Percentiles rank a stretch among this genome's conserved stretches.
These are phyloP conservation scores for Drosophila macrospina DNA, from an alignment of 2,888 invertebrate genomes.

Conservation along the genomic window DNA sequence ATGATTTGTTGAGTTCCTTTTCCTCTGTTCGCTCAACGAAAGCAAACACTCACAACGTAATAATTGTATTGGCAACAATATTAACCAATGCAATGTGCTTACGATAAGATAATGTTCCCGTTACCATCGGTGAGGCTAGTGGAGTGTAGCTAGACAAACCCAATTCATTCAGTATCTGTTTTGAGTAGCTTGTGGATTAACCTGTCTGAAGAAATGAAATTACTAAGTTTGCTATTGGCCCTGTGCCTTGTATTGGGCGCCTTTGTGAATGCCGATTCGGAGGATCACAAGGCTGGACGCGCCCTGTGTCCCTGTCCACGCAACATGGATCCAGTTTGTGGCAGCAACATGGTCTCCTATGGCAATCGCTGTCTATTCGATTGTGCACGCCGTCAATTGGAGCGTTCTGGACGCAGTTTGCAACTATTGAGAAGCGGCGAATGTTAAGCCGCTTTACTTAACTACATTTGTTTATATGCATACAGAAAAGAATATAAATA, in stretches of 20 bases:
- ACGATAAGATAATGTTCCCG: constrained; percentile 65
- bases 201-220: constrained; percentile 62
- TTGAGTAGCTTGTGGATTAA: constrained; percentile 68
- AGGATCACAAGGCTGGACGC: not conserved
- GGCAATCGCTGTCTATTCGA: constrained; percentile 77
- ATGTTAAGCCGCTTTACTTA: constrained; percentile 54
- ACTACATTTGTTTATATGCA: not conserved
- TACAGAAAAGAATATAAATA: constrained; percentile 1
- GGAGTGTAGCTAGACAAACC: constrained; percentile 14
- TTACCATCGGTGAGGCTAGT: not conserved
- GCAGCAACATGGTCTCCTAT: constrained; percentile 71
- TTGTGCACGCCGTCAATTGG: constrained; percentile 61
- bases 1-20: not conserved
- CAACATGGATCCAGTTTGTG: constrained; percentile 80
- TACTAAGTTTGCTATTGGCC: constrained; percentile 60
- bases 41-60: not conserved
- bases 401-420: constrained; percentile 75
- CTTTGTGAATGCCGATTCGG: constrained; percentile 39
- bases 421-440: constrained; percentile 63
- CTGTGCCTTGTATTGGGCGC: constrained; percentile 59
- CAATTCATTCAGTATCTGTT: constrained; percentile 49
- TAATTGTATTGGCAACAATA: constrained; percentile 2
- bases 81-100: constrained; percentile 9
- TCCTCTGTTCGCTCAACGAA: not conserved
- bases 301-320: constrained; percentile 76